Percentiles rank a stretch among this genome's conserved stretches.
phyloP scores from a whole-genome alignment of 23 tunicate species.

The Ciona savignyi region DNA sequence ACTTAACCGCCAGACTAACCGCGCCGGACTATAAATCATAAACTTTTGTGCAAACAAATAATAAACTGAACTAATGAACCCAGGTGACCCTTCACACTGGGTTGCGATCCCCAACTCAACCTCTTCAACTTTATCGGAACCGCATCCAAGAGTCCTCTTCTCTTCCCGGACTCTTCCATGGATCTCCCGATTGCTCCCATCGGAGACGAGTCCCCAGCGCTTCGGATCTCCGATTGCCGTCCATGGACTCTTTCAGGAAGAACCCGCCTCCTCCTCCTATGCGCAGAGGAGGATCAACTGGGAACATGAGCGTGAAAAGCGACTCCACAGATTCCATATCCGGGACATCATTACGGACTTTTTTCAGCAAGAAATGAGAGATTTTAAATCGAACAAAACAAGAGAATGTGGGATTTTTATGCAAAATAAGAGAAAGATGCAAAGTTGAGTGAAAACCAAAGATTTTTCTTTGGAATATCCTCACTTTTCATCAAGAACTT shows the following conservation, averaged over 20 bases:
- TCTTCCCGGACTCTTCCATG: neutral
- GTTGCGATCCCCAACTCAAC: slow-evolving; percentile 29
- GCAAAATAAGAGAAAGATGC: too few relatives aligned
- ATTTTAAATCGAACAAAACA: neutral
- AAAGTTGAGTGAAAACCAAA: too few relatives aligned
- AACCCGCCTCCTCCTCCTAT: slow-evolving; percentile 47
- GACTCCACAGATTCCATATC: slow-evolving; percentile 36
- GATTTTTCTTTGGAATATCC: too few relatives aligned
- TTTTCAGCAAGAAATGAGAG: slow-evolving; percentile 17
- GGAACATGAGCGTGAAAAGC: slow-evolving; percentile 20
- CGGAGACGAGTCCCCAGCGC: neutral
- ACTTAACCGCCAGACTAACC: too few relatives aligned
- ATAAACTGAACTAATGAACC: too few relatives aligned
- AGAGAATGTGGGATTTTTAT: too few relatives aligned
- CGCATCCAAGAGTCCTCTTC: slow-evolving; percentile 7
- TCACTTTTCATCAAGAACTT: neutral
- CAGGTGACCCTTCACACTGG: slow-evolving; percentile 71
- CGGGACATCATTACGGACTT: slow-evolving; percentile 12
- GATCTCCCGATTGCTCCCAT: neutral
- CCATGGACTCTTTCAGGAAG: neutral
- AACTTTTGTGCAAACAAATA: too few relatives aligned
- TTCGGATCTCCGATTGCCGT: neutral
- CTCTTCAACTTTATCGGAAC: slow-evolving; percentile 13
- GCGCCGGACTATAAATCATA: too few relatives aligned
- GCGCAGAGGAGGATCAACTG: slow-evolving; percentile 38